A percentile compares a stretch with the other conserved stretches of the same genome.
These are phyloP conservation scores for Drosophila infuscata DNA, from an alignment of 2,888 invertebrate genomes.

Conservation along the genomic window DNA sequence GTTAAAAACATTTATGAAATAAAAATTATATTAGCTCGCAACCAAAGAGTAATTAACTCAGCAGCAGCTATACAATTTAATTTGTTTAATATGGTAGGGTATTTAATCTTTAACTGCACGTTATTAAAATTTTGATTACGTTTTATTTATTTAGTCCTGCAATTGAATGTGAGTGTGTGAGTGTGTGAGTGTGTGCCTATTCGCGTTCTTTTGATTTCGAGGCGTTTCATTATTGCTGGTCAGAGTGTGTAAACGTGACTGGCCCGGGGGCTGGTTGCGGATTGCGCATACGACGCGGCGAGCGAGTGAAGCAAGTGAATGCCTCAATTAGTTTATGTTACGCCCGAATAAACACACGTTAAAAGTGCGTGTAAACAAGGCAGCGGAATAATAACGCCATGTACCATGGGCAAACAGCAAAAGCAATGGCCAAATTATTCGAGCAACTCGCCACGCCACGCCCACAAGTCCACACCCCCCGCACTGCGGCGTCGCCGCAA, in stretches of 20 bases:
- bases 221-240: conserved; percentile 51
- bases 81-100: neutral
- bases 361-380: conserved; percentile 78
- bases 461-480: neutral
- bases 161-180: conserved; percentile 37
- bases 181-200: conserved; percentile 10
- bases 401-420: conserved; percentile 58
- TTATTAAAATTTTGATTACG: neutral
- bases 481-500: conserved; percentile 29
- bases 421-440: conserved; percentile 71
- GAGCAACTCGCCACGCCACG: conserved; percentile 35
- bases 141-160: conserved; percentile 12
- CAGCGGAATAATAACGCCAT: conserved; percentile 62
- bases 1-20: neutral
- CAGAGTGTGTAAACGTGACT: conserved; percentile 63
- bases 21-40: neutral
- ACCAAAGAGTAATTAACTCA: neutral
- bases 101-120: neutral
- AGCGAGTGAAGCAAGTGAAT: conserved; percentile 41
- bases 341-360: conserved; percentile 74
- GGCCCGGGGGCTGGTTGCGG: conserved; percentile 44
- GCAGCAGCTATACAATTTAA: neutral
- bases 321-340: conserved; percentile 76
- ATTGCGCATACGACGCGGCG: conserved; percentile 63
- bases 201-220: conserved; percentile 34